Evolutionary conservation across 2,113 vertebrate species (phyloP).

Genomic region (Nematolebias whitei): DNA sequence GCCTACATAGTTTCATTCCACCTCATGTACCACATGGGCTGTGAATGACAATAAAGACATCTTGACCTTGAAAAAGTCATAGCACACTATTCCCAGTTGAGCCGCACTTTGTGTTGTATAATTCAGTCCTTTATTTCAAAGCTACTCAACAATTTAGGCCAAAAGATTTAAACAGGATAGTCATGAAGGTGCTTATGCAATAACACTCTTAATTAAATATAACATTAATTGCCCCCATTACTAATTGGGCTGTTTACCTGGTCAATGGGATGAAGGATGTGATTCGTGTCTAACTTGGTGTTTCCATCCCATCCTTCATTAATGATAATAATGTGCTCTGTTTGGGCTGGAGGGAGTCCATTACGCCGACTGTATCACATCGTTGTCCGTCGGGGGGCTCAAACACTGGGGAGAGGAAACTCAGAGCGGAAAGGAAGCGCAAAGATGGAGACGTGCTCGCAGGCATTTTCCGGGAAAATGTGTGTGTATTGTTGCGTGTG

Average conservation of each 20-base stretch:
- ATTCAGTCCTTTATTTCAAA: too few relatives aligned
- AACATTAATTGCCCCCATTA: neutral
- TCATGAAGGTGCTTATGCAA: too few relatives aligned
- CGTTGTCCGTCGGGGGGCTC: slow-evolving; percentile 35
- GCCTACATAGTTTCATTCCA: too few relatives aligned
- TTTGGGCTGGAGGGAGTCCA: slow-evolving; percentile 57
- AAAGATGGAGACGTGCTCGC: slow-evolving; percentile 21
- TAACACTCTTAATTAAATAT: neutral
- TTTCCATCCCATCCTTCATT: slow-evolving; percentile 25
- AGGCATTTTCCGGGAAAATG: slow-evolving; percentile 33
- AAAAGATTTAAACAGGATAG: too few relatives aligned
- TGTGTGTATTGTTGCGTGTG: slow-evolving; percentile 23
- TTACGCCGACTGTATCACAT: slow-evolving; percentile 55
- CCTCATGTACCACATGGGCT: too few relatives aligned
- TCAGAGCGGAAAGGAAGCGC: slow-evolving; percentile 36
- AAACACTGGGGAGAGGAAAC: slow-evolving; percentile 31
- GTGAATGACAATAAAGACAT: too few relatives aligned
- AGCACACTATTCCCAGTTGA: too few relatives aligned
- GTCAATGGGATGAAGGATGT: slow-evolving; percentile 31
- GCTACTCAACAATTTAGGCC: too few relatives aligned
- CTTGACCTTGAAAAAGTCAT: too few relatives aligned
- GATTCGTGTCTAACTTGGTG: slow-evolving; percentile 38
- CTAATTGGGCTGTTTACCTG: slow-evolving; percentile 42
- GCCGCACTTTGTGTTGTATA: too few relatives aligned
- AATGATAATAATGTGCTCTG: slow-evolving; percentile 53